phyloP scores from a whole-genome alignment of 2,888 invertebrate genomes.

The Pollenia amentaria region DNA sequence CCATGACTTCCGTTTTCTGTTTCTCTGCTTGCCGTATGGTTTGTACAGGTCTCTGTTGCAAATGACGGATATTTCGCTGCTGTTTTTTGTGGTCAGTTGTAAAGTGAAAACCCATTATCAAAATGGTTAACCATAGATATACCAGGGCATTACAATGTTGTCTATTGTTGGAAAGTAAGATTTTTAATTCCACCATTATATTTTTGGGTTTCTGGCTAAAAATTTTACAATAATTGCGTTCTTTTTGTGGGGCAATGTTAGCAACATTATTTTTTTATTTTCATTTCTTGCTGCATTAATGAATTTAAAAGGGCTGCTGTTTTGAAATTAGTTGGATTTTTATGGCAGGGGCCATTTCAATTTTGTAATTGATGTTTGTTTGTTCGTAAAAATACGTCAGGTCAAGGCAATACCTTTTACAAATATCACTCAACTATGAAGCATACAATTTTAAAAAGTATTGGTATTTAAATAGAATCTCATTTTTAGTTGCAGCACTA shows the following conservation, averaged over 20 bases:
- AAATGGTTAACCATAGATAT: conserved; percentile 53
- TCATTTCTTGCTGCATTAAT: neutral
- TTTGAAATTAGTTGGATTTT: neutral
- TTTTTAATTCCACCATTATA: conserved; percentile 17
- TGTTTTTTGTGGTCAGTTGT: conserved; percentile 12
- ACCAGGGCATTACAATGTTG: neutral
- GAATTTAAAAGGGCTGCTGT: neutral
- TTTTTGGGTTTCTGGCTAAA: neutral
- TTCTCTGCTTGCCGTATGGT: neutral
- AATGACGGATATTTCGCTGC: conserved; percentile 6
- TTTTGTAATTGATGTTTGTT: too few species aligned
- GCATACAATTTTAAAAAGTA: too few species aligned
- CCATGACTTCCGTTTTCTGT: conserved; percentile 10
- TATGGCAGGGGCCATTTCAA: neutral
- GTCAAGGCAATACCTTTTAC: too few species aligned
- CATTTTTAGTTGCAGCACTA: too few species aligned
- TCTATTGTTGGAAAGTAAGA: conserved; percentile 2
- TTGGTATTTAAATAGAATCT: too few species aligned
- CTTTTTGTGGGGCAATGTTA: too few species aligned
- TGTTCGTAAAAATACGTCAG: too few species aligned
- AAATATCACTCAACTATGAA: too few species aligned
- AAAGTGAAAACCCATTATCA: conserved; percentile 49
- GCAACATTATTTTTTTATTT: too few species aligned
- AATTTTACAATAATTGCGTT: too few species aligned
- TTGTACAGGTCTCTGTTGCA: neutral